These are phyloP conservation scores for Sphecodes monilicornis DNA, from an alignment of 2,888 invertebrate genomes.

Conservation along the genomic window DNA sequence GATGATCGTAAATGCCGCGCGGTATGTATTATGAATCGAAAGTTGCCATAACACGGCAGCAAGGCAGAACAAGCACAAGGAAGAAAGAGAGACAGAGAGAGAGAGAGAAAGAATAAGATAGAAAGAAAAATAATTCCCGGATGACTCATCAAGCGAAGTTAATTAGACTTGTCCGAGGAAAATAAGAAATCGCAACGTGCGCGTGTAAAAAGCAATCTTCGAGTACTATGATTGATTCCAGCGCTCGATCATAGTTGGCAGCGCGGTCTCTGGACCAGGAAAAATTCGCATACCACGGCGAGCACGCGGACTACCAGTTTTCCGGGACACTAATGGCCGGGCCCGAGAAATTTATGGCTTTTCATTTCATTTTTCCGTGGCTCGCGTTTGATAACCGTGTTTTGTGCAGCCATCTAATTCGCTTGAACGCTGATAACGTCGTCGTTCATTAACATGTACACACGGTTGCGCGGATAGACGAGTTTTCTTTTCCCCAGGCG, in stretches of 20 bases:
- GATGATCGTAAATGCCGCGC: constrained; percentile 17
- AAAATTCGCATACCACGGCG: constrained; percentile 35
- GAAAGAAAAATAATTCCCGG: neutral
- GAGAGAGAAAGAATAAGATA: neutral
- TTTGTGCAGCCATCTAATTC: constrained; percentile 45
- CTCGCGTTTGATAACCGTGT: constrained; percentile 32
- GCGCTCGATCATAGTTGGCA: constrained; percentile 39
- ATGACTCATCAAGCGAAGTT: neutral
- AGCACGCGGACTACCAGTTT: constrained; percentile 46
- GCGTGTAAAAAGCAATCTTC: neutral
- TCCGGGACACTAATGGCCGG: constrained; percentile 56
- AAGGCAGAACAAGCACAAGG: neutral
- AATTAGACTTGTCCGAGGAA: constrained; percentile 9
- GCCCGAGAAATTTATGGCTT: constrained; percentile 37
- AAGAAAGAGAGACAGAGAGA: neutral
- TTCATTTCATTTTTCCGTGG: constrained; percentile 6
- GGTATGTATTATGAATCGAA: neutral
- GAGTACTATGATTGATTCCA: constrained; percentile 27
- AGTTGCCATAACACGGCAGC: neutral
- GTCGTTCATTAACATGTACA: constrained; percentile 24
- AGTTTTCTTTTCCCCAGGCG: neutral
- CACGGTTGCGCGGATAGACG: constrained; percentile 4
- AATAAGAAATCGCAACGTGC: neutral
- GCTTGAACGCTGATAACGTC: constrained; percentile 47
- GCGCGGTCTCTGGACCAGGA: constrained; percentile 13